phyloP scores from a whole-genome alignment of 2,888 invertebrate species.

The Heliconius erato region DNA sequence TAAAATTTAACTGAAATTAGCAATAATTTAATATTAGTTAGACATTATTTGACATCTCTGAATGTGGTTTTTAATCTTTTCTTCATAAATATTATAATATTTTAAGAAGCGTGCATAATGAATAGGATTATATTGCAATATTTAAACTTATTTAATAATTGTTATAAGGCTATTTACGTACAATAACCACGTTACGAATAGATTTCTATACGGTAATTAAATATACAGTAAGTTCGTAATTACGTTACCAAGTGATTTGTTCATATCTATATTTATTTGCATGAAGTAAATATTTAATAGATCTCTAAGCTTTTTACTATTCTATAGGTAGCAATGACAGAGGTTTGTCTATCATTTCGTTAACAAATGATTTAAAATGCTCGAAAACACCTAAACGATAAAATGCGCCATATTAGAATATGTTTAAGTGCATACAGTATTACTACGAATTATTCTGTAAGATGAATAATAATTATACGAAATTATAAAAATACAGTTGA shows the following conservation, averaged over 20 bases:
- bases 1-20: not conserved
- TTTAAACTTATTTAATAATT: slow-evolving; percentile 19
- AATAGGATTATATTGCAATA: slow-evolving; percentile 17
- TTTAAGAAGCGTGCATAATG: slow-evolving; percentile 20
- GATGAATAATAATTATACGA: not conserved
- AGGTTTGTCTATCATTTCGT: slow-evolving; percentile 1
- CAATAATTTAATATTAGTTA: not conserved
- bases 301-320: not conserved
- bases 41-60: not conserved
- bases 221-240: not conserved
- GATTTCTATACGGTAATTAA: slow-evolving; percentile 3
- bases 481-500: no score
- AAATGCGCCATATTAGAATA: slow-evolving; percentile 56
- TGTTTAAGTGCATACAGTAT: slow-evolving; percentile 54
- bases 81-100: not conserved
- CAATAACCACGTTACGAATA: slow-evolving; percentile 14
- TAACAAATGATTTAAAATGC: not conserved
- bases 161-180: slow-evolving; percentile 4
- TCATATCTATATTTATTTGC: slow-evolving; percentile 24
- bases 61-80: not conserved
- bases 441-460: slow-evolving; percentile 51
- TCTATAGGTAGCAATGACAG: slow-evolving; percentile 14
- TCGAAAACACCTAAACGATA: not conserved
- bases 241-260: slow-evolving; percentile 22
- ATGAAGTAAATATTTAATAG: slow-evolving; percentile 9